A percentile compares a stretch with the other conserved stretches of the same genome.
Evolutionary conservation across 2,888 invertebrate genomes (phyloP).

Genomic region (Adineta ricciae): DNA sequence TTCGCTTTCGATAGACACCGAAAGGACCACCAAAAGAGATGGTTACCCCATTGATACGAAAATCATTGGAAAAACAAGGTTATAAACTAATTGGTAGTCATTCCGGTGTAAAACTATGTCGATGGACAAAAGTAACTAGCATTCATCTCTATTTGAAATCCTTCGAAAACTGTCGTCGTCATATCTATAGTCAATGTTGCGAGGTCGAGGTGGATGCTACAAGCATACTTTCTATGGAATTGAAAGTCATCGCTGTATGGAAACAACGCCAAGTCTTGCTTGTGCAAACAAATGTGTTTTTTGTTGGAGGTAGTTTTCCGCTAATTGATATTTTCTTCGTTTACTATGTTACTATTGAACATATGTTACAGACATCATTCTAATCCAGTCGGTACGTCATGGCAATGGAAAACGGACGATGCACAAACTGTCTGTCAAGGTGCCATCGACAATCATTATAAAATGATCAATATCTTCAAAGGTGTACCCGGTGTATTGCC

Average conservation of each 20-base stretch:
- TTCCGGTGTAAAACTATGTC: constrained; percentile 57
- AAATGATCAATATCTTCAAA: constrained; percentile 54
- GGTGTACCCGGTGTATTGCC: constrained; percentile 56
- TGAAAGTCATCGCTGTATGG: constrained; percentile 57
- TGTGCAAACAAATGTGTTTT: constrained; percentile 59
- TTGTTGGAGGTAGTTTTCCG: constrained; percentile 55
- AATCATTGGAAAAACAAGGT: constrained; percentile 56
- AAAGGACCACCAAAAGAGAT: constrained; percentile 49
- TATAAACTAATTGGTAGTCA: constrained; percentile 56
- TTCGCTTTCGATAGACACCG: neutral
- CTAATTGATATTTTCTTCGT: too few species aligned
- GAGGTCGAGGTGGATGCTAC: constrained; percentile 57
- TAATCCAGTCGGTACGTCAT: constrained; percentile 57
- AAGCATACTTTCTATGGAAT: constrained; percentile 59
- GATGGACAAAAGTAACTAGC: constrained; percentile 55
- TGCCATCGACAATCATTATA: constrained; percentile 54
- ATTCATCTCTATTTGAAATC: too few species aligned
- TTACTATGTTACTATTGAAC: too few species aligned
- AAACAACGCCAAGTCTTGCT: constrained; percentile 57
- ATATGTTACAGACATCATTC: constrained; percentile 52
- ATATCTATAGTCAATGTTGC: constrained; percentile 49
- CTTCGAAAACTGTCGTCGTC: neutral
- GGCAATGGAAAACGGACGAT: constrained; percentile 57
- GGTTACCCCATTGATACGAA: constrained; percentile 54
- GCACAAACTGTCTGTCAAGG: constrained; percentile 54